Evolutionary conservation across 2,797 vertebrate species (phyloP).

Genomic region (Brachymystax lenok): DNA sequence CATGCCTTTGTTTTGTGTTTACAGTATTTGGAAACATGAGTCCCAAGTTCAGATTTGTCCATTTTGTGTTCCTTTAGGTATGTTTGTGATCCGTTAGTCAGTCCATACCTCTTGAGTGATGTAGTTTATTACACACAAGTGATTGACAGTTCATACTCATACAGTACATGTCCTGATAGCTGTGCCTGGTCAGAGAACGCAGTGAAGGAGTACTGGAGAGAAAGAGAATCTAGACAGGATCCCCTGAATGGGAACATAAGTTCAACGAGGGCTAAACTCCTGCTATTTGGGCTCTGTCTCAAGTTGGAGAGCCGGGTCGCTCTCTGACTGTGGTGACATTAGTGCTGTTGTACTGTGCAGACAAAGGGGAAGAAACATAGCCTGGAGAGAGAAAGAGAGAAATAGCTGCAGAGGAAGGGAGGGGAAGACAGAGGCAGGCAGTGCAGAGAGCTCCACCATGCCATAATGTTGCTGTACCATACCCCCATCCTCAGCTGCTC

Average conservation of each 20-base stretch:
- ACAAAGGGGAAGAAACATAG: slow-evolving; percentile 62
- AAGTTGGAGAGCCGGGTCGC: slow-evolving; percentile 57
- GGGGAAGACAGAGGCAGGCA: slow-evolving; percentile 62
- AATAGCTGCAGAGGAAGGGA: slow-evolving; percentile 71
- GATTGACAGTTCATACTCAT: neutral
- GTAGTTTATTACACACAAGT: slow-evolving; percentile 40
- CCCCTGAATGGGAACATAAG: slow-evolving; percentile 62
- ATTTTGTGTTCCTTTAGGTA: neutral
- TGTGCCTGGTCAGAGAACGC: slow-evolving; percentile 56
- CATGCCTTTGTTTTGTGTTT: too few species aligned
- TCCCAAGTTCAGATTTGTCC: too few species aligned
- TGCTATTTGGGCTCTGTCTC: slow-evolving; percentile 59
- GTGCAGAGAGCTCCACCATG: slow-evolving; percentile 57
- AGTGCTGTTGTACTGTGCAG: slow-evolving; percentile 55
- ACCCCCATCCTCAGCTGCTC: slow-evolving; percentile 55
- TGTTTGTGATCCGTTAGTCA: slow-evolving; percentile 19
- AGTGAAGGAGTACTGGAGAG: slow-evolving; percentile 58
- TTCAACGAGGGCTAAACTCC: slow-evolving; percentile 73
- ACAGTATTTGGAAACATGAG: too few species aligned
- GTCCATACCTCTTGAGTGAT: slow-evolving; percentile 30
- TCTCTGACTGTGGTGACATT: slow-evolving; percentile 53
- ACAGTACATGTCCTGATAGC: slow-evolving; percentile 50
- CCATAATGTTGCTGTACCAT: slow-evolving; percentile 43
- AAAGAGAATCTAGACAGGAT: slow-evolving; percentile 68
- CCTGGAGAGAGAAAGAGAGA: slow-evolving; percentile 48